Base-by-base conservation (phyloP, 2,797 vertebrate genomes). In the Danio tinwini region DNA sequence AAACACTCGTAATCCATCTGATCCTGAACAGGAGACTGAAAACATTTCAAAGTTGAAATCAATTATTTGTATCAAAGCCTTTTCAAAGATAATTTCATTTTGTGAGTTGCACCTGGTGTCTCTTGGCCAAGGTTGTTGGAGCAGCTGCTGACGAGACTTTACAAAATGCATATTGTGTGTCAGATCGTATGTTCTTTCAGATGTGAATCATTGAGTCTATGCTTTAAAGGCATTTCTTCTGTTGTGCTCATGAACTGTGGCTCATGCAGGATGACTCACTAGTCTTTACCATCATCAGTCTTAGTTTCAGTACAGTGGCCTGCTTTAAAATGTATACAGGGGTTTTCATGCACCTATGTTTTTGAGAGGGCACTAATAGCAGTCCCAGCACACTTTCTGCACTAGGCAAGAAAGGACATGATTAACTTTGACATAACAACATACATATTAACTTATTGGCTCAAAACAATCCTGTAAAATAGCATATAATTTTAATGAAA, bases 291-390 rank as follows among this genome's bases (percentile, higher is more conserved):
- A 63, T 11, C 5, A 44, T 42, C 62, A 17, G 7, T 65, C 63
- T 65, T 21, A 47, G 19, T 47, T 47, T 47, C 12, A 67, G 44
- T 49, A 49, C 64, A 49, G 10, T 67, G 12, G 7, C 17, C 19
- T 67, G 7, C 12, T 67, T 67, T 49, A 67, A 67, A 47, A 29
- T 67, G 5, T 17, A 67, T 49, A 29, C n/a, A 44, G 39, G 61
- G 40, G 40, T 42, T 42, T 55, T 44, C n/a, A 71, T 29, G 1
- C 29, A 29, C 29, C 29, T 29, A 29, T 3, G 29, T 3, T 29
- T 29, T 29, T 29, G 29, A 29, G 29, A 29, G 29, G 29, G 29
- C 29, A 29, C 29, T 29, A 29, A 29, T 29, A 29, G 29, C 29
- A 29, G 29, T 29, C 29, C 29, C 29, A 29, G 29, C 29, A 29